Conservation (phyloP, 2,797 vertebrate genomes). For the Sciurus vulgaris region DNA sequence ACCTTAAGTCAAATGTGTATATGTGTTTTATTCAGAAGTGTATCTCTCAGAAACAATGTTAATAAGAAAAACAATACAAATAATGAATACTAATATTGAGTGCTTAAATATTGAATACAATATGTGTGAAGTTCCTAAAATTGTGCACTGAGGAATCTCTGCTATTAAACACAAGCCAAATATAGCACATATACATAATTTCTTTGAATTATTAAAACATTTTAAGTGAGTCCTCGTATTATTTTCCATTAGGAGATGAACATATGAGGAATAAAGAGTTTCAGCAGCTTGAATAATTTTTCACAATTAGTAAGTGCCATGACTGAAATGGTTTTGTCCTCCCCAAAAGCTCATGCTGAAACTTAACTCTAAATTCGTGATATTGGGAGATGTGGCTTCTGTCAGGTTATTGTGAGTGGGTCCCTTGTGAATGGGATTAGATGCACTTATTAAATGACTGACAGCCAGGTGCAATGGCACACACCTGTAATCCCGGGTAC, state of each 20-base stretch:
- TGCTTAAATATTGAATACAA: background rate
- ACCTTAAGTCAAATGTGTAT: background rate
- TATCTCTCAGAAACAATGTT: background rate
- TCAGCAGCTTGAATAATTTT: background rate
- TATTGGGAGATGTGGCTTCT: background rate
- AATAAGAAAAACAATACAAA: background rate
- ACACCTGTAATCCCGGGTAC: too few species aligned
- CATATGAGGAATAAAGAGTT: background rate
- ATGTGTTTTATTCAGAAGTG: background rate
- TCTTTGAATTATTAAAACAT: background rate
- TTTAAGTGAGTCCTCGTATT: background rate
- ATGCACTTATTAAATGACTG: background rate
- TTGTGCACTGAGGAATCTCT: background rate
- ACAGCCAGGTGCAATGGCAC: too few species aligned
- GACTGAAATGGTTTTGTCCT: background rate
- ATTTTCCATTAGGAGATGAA: background rate
- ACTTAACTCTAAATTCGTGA: background rate
- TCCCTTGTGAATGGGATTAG: background rate
- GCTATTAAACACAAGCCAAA: background rate
- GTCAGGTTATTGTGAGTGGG: too few species aligned
- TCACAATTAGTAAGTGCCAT: background rate
- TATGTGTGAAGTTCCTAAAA: background rate
- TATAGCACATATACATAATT: background rate
- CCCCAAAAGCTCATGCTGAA: background rate
- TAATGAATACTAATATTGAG: background rate